Conservation (phyloP, 2,888 invertebrate genomes). For the Caradrina clavipalpis region DNA sequence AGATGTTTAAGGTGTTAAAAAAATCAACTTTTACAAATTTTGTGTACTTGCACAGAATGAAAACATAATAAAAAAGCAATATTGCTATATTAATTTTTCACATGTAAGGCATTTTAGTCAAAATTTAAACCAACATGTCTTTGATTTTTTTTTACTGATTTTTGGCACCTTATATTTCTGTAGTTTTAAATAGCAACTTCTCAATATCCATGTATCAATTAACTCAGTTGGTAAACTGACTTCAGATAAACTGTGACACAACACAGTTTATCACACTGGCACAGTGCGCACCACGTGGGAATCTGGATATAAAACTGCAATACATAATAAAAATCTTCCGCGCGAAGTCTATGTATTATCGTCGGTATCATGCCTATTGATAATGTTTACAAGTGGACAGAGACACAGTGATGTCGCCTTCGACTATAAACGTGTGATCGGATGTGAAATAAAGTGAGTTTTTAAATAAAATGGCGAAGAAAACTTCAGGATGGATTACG, state of each 20-base stretch:
- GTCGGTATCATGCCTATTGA: slow-evolving; percentile 34
- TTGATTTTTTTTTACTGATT: too few relatives aligned
- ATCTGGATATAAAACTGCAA: slow-evolving; percentile 11
- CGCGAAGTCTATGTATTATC: slow-evolving; percentile 30
- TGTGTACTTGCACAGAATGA: too few relatives aligned
- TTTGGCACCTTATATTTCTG: too few relatives aligned
- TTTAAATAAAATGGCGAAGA: slow-evolving; percentile 46
- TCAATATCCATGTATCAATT: neutral
- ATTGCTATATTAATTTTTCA: too few relatives aligned
- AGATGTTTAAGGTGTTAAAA: too few relatives aligned
- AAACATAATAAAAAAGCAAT: too few relatives aligned
- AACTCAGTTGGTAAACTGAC: slow-evolving; percentile 10
- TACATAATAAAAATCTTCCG: slow-evolving; percentile 29
- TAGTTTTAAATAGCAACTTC: neutral
- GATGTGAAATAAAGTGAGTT: slow-evolving; percentile 28
- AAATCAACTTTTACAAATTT: too few relatives aligned
- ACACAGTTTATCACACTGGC: neutral
- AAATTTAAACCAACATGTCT: too few relatives aligned
- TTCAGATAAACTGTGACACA: slow-evolving; percentile 14
- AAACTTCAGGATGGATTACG: slow-evolving; percentile 61
- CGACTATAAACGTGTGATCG: slow-evolving; percentile 27
- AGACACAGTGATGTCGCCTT: slow-evolving; percentile 32
- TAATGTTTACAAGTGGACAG: slow-evolving; percentile 47
- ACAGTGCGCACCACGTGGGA: neutral
- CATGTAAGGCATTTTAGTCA: too few relatives aligned